Base-by-base conservation (phyloP, 2,888 invertebrate species). In the Atrina japonica region DNA sequence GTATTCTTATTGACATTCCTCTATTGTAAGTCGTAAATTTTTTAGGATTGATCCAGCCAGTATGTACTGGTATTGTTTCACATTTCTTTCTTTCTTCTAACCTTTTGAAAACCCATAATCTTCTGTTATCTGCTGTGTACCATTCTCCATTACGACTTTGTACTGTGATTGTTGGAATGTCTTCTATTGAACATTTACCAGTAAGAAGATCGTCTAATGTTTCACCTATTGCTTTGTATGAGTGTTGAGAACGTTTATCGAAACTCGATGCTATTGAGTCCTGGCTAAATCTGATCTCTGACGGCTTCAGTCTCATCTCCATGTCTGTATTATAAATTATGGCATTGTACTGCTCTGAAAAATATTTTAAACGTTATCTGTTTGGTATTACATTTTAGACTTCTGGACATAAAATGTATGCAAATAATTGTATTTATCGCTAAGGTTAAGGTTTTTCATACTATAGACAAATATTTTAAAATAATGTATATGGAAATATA, bases 31-130 rank as follows among this genome's bases (percentile, higher is more conserved):
- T 56, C 9, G 56, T 56, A 40, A 56, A 56, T 21, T 56, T 56
- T 29, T 9, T 21, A n/a, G 35, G 40, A 23, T 56, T 35, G 21
- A 56, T 41, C 23, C 7, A 40, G 35, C 14, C 40, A 18, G 9
- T 5, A 30, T 43, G 27, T 11, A 50, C 63, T 6, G 27, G 11
- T 23, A 55, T 29, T 25, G 21, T 27, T 18, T 55, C n/a, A 21
- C 43, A 56, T n/a, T 40, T 40, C 21, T 61, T 61, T 7, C 45
- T 27, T 56, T 63, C 56, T 21, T 68, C 68, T 29, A 55, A 53
- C 49, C 55, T 61, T 29, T 47, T 45, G 49, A 68, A 68, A 9
- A 68, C 63, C 68, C 68, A 68, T 7, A 68, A 30, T 27, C 68
- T 21, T 6, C 68, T 25, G 30, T 68, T 68, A 21, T 68, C 68